Evolutionary conservation across 2,797 vertebrate species (phyloP).

Genomic region (Gymnoscopelus microlampas): DNA sequence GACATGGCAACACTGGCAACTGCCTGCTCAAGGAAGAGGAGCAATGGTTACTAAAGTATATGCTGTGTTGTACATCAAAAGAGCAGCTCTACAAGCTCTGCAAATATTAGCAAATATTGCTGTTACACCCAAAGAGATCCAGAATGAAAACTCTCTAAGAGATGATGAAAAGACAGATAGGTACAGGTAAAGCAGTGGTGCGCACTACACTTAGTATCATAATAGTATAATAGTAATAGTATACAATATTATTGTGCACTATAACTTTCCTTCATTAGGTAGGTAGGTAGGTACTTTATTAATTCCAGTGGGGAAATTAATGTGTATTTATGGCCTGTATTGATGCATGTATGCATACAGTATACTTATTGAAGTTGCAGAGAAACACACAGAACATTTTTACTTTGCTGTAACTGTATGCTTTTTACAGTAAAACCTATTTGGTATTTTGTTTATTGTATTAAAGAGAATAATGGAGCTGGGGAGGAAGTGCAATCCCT

Average conservation of each 20-base stretch:
- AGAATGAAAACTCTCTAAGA: slow-evolving; percentile 7
- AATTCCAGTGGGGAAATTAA: neutral
- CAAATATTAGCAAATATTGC: neutral
- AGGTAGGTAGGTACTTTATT: too few species aligned
- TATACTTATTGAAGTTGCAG: slow-evolving; percentile 7
- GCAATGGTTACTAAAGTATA: too few species aligned
- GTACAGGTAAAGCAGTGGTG: neutral
- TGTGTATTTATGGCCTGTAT: neutral
- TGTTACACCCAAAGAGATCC: neutral
- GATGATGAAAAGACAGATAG: slow-evolving; percentile 3
- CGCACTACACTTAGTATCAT: too few species aligned
- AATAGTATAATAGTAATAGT: too few species aligned
- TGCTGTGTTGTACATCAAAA: too few species aligned
- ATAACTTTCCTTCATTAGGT: too few species aligned
- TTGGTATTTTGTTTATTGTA: slow-evolving; percentile 3
- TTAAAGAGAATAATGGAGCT: slow-evolving; percentile 15
- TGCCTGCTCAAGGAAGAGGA: too few species aligned
- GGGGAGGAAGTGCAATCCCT: slow-evolving; percentile 3
- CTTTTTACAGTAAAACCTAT: slow-evolving; percentile 9
- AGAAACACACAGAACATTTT: slow-evolving; percentile 3
- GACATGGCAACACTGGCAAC: too few species aligned
- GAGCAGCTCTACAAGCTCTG: too few species aligned
- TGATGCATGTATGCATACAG: too few species aligned
- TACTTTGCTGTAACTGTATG: slow-evolving; percentile 9
- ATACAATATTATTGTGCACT: too few species aligned